Base-by-base conservation (phyloP, 2,888 invertebrate species). In the Scrobipalpa atriplicella region DNA sequence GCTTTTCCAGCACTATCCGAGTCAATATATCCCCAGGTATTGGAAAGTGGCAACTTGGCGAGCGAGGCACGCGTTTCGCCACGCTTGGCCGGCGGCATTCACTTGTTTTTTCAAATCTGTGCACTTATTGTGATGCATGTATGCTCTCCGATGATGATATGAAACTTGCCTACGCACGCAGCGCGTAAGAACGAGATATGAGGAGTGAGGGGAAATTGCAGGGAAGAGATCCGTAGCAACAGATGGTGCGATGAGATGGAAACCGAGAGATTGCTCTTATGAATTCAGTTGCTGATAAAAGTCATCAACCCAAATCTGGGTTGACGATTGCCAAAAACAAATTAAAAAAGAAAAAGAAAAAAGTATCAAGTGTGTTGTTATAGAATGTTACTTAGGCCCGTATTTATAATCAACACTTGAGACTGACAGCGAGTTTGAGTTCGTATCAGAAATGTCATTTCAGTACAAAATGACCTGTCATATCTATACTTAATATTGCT, bases 21-120 rank as follows among this genome's bases (percentile, higher is more conserved):
- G 51, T 69, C 69, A 67, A 73, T 69, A 71, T 71, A 69, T 58
- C 58, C n/a, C n/a, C 38, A 69, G 71, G 43, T 68, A 86, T 88
- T 90, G 87, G 91, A 92, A 92, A 92, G 91, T 86, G 69, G 73
- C 73, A n/a, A n/a, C n/a, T n/a, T n/a, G 29, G 29, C 29, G 29
- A 29, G 29, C 29, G 2, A 29, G 16, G 58, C 77, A 80, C 78
- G 75, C 76, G 79, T 77, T 75, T 81, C 11, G 89, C 87, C 84
- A 82, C 89, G 83, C 73, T 82, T 79, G 86, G 75, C 74, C 89
- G 80, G 80, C 83, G 87, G 88, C 83, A 88, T 79, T 58, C 58
- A 58, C 71, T 72, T 73, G 77, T 77, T 47, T 47, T 47, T 47
- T 47, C 47, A 47, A 47, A 47, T 47, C 47, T 47, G n/a, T n/a